These are phyloP conservation scores for Anthoptus insignis DNA, from an alignment of 2,888 invertebrate species.

Conservation along the genomic window DNA sequence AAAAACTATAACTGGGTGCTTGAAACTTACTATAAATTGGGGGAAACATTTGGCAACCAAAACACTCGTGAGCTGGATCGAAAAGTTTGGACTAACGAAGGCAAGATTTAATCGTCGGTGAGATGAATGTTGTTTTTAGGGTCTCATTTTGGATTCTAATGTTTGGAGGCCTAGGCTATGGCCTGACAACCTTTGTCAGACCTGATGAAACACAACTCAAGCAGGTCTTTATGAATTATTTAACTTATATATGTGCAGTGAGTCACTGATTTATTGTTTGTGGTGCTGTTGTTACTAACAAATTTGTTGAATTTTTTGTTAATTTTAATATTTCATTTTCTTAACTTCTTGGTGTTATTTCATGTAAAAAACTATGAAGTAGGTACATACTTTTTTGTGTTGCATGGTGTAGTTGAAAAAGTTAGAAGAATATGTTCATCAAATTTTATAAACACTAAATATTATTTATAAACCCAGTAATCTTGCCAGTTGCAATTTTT, in stretches of 20 bases:
- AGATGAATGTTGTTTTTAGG: slow-evolving; percentile 82
- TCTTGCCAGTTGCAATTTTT: too few species aligned
- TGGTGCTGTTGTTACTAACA: not conserved
- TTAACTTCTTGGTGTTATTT: too few species aligned
- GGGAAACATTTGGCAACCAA: slow-evolving; percentile 87
- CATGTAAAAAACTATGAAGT: too few species aligned
- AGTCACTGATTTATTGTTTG: slow-evolving; percentile 51
- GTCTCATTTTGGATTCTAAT: slow-evolving; percentile 87
- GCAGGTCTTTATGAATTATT: slow-evolving; percentile 76
- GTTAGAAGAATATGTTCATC: too few species aligned
- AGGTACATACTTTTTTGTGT: too few species aligned
- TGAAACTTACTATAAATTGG: slow-evolving; percentile 90
- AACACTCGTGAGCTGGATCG: slow-evolving; percentile 85
- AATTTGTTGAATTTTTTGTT: not conserved
- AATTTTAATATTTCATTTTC: too few species aligned
- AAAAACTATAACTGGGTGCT: slow-evolving; percentile 89
- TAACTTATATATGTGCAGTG: slow-evolving; percentile 51
- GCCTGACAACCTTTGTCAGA: slow-evolving; percentile 85
- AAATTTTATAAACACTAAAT: too few species aligned
- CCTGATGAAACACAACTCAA: slow-evolving; percentile 85
- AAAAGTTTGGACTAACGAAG: slow-evolving; percentile 85
- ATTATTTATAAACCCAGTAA: too few species aligned
- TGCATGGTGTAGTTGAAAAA: too few species aligned
- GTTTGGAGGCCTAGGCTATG: slow-evolving; percentile 88
- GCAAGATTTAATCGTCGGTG: slow-evolving; percentile 78